A percentile compares a stretch with the other conserved stretches of the same genome.
Conservation (phyloP, 2,888 invertebrate species). For the Yponomeuta evonymella region DNA sequence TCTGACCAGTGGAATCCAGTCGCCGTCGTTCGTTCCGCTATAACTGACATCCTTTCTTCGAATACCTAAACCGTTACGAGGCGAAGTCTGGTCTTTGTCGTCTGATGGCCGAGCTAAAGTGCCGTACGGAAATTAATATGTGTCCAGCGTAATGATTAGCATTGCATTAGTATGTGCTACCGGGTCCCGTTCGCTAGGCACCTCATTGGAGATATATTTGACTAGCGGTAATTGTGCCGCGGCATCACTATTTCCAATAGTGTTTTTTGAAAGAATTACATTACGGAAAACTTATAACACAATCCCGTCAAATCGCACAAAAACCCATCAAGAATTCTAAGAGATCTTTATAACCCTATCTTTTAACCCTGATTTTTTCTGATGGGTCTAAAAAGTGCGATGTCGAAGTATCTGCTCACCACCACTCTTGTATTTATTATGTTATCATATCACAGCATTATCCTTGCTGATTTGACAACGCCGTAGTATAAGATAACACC, state of each 20-base stretch:
- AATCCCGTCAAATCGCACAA: too few species aligned
- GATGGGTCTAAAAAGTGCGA: too few species aligned
- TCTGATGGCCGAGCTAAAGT: slow-evolving; percentile 46
- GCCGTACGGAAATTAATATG: slow-evolving; percentile 68
- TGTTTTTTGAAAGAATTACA: not conserved
- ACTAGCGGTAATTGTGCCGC: slow-evolving; percentile 41
- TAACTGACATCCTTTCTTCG: slow-evolving; percentile 40
- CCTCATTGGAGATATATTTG: slow-evolving; percentile 56
- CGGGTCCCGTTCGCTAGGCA: slow-evolving; percentile 52
- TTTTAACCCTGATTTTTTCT: too few species aligned
- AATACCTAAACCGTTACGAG: slow-evolving; percentile 47
- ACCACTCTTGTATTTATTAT: not conserved
- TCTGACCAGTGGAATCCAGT: not conserved
- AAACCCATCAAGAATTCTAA: too few species aligned
- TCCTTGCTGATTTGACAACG: not conserved
- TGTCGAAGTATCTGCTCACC: too few species aligned
- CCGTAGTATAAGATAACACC: not conserved
- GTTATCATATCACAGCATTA: not conserved
- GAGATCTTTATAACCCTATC: too few species aligned
- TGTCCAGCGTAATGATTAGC: slow-evolving; percentile 64
- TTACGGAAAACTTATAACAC: too few species aligned
- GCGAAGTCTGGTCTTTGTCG: slow-evolving; percentile 40
- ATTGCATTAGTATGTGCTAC: slow-evolving; percentile 65
- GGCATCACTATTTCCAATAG: not conserved
- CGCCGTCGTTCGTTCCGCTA: slow-evolving; percentile 26